Conservation (phyloP, 2,888 invertebrate species). For the Rotaria sp. region DNA sequence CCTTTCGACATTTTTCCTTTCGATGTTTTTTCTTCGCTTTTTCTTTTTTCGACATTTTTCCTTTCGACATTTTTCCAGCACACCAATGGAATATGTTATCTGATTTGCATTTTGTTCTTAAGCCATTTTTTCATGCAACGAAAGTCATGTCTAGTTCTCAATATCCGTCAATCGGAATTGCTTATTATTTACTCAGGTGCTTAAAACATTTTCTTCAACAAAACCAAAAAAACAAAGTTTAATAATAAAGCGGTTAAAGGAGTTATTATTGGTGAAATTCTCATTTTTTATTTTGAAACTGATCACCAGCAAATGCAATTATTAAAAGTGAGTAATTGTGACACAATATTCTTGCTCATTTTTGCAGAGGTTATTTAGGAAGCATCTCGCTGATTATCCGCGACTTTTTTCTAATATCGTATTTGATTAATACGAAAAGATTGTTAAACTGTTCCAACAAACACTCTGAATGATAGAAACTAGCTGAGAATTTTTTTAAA, state of each 20-base stretch:
- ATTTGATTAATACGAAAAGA: too few relatives aligned
- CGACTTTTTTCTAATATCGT: too few relatives aligned
- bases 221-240: background rate
- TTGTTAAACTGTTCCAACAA: too few relatives aligned
- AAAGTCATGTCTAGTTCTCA: background rate
- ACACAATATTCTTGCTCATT: background rate
- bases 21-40: too few relatives aligned
- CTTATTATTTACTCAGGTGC: background rate
- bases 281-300: background rate
- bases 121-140: slow-evolving; percentile 4
- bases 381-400: too few relatives aligned
- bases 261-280: background rate
- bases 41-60: too few relatives aligned
- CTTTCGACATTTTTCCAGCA: too few relatives aligned
- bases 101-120: background rate
- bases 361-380: too few relatives aligned
- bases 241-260: background rate
- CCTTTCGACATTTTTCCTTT: too few relatives aligned
- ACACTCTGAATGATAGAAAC: too few relatives aligned
- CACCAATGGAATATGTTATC: background rate
- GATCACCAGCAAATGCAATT: background rate
- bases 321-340: background rate
- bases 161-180: background rate
- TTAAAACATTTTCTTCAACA: background rate
- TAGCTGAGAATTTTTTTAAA: too few relatives aligned